phyloP scores from a whole-genome alignment of 2,888 invertebrate genomes.

The Chloroclysta siterata region DNA sequence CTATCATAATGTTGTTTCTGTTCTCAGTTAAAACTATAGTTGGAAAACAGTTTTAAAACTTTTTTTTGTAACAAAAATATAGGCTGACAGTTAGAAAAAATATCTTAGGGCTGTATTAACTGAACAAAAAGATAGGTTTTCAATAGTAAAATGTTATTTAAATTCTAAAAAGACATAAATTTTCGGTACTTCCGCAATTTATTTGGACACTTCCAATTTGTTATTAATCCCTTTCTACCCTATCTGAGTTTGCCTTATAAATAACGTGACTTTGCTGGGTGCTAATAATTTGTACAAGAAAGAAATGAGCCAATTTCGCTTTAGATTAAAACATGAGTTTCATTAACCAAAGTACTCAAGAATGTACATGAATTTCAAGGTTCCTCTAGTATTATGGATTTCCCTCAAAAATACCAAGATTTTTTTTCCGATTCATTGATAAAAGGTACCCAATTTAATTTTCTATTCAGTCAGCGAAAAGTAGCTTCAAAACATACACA shows the following conservation, averaged over 20 bases:
- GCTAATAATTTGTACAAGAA: constrained; percentile 23
- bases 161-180: not conserved
- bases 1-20: too few relatives aligned
- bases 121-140: too few relatives aligned
- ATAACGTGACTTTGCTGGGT: constrained; percentile 29
- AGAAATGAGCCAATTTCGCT: constrained; percentile 19
- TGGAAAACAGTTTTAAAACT: too few relatives aligned
- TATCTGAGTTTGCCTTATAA: constrained; percentile 28
- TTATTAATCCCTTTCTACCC: constrained; percentile 28
- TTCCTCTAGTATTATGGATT: not conserved
- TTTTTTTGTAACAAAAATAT: too few relatives aligned
- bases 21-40: too few relatives aligned
- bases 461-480: constrained; percentile 9
- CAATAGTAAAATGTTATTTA: not conserved
- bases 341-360: not conserved
- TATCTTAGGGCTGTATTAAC: too few relatives aligned
- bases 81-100: too few relatives aligned
- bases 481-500: constrained; percentile 4
- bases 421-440: constrained; percentile 9
- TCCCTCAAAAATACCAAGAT: not conserved
- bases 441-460: constrained; percentile 13
- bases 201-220: constrained; percentile 33
- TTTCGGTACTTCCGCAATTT: constrained; percentile 17
- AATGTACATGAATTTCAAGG: not conserved
- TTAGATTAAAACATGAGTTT: constrained; percentile 6